Conservation (phyloP, 2,888 invertebrate genomes). For the Taphrorychus bicolor region DNA sequence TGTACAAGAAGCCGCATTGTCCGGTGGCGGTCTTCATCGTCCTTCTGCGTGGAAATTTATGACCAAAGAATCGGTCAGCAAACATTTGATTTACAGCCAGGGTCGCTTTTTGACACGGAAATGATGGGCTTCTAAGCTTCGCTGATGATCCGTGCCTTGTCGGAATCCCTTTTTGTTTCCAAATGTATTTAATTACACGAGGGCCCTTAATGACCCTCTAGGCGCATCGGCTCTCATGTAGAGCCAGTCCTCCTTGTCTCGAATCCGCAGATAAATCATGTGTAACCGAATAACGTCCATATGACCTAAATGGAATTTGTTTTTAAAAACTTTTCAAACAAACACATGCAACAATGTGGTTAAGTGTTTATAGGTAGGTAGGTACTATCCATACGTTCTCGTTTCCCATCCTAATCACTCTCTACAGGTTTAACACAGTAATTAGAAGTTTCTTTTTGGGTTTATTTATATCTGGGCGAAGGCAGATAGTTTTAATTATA, state of each 20-base stretch:
- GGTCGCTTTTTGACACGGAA: conserved; percentile 35
- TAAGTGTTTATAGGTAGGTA: too few species aligned
- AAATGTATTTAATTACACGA: conserved; percentile 34
- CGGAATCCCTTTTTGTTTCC: conserved; percentile 26
- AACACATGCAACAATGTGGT: background rate
- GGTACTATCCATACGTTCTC: background rate
- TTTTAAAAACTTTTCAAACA: too few species aligned
- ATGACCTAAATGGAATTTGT: background rate
- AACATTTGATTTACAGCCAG: conserved; percentile 52
- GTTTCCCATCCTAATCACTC: conserved; percentile 37
- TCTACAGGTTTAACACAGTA: conserved; percentile 20
- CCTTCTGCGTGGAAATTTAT: conserved; percentile 51
- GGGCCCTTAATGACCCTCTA: background rate
- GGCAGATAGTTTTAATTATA: conserved; percentile 38
- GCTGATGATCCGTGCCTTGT: conserved; percentile 22
- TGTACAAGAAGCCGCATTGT: conserved; percentile 52
- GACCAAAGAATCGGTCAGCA: conserved; percentile 44
- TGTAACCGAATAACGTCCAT: background rate
- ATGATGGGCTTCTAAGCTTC: conserved; percentile 21
- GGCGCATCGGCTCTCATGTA: background rate
- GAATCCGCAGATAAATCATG: background rate
- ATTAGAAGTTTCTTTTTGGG: conserved; percentile 27
- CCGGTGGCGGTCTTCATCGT: conserved; percentile 58
- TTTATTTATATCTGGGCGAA: conserved; percentile 32
- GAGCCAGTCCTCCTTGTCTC: background rate